A percentile compares a stretch with the other conserved stretches of the same genome.
phyloP scores from a whole-genome alignment of 37 sponge, comb jelly and placozoan species.

The Dysidea cf. avara region DNA sequence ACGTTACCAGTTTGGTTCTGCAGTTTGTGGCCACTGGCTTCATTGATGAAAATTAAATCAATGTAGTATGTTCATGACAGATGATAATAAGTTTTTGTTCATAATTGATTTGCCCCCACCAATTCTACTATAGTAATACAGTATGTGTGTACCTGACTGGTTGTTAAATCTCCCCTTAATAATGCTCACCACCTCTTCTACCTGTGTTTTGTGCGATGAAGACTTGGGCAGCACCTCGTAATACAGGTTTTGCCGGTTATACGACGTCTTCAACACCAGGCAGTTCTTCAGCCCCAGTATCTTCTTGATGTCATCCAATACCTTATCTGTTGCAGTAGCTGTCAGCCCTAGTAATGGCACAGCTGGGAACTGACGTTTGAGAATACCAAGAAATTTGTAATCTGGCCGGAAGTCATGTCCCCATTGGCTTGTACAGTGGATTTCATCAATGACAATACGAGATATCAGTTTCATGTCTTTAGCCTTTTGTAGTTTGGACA shows the following conservation, averaged over 20 bases:
- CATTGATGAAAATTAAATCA: no score
- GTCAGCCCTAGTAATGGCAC: constrained; percentile 92
- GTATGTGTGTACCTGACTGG: constrained; percentile 60
- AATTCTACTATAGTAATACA: background rate
- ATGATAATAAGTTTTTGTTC: no score
- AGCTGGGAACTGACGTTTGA: constrained; percentile 83
- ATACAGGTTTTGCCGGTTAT: constrained; percentile 85
- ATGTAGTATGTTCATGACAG: no score
- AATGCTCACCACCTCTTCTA: constrained; percentile 53
- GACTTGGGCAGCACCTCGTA: constrained; percentile 83
- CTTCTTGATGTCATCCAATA: constrained; percentile 66
- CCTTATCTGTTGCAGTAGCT: constrained; percentile 89
- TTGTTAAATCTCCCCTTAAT: constrained; percentile 69
- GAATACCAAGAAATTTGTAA: constrained; percentile 84
- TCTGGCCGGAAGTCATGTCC: constrained; percentile 99
- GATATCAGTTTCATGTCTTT: constrained; percentile 66
- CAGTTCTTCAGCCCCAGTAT: constrained; percentile 54
- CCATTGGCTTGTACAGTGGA: constrained; percentile 97
- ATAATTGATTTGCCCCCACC: no score
- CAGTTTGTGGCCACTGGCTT: no score
- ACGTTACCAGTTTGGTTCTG: no score
- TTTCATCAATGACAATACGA: constrained; percentile 92
- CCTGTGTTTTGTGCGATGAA: constrained; percentile 35
- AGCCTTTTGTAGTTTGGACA: constrained; percentile 86
- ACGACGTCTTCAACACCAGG: constrained; percentile 75